phyloP scores from a whole-genome alignment of 2,888 invertebrate genomes.

The Tipula lateralis region DNA sequence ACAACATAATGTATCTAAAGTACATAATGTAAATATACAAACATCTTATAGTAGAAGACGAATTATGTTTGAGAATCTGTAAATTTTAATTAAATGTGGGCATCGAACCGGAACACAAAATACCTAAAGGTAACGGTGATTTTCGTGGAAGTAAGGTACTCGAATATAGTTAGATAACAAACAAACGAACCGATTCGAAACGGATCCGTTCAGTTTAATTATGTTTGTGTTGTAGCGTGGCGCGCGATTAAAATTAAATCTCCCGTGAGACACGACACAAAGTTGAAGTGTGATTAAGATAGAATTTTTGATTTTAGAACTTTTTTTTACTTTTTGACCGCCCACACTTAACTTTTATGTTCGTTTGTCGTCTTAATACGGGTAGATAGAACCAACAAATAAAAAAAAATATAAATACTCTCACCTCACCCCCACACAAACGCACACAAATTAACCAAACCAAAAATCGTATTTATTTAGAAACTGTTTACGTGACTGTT shows the following conservation, averaged over 20 bases:
- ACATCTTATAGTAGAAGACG: background rate
- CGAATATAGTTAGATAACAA: background rate
- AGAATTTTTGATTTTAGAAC: background rate
- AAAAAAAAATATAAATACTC: background rate
- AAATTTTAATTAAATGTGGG: background rate
- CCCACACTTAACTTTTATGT: background rate
- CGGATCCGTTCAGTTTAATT: background rate
- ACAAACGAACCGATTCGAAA: background rate
- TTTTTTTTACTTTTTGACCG: background rate
- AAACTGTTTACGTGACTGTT: background rate
- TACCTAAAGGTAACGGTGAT: background rate
- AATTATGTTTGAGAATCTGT: background rate
- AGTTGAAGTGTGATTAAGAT: constrained; percentile 11
- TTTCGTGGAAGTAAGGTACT: background rate
- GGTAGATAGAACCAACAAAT: too few species aligned
- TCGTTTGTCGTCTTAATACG: background rate
- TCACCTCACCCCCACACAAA: background rate
- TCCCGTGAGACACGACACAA: background rate
- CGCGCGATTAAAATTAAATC: background rate
- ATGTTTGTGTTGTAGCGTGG: background rate
- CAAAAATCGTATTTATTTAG: background rate
- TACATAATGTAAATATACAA: background rate
- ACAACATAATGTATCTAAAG: background rate
- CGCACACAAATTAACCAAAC: background rate
- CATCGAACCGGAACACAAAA: background rate